Evolutionary conservation across 2,888 invertebrate species (phyloP), one percentile per base, ranked within the genome.

Genomic region (Agrilus mali): DNA sequence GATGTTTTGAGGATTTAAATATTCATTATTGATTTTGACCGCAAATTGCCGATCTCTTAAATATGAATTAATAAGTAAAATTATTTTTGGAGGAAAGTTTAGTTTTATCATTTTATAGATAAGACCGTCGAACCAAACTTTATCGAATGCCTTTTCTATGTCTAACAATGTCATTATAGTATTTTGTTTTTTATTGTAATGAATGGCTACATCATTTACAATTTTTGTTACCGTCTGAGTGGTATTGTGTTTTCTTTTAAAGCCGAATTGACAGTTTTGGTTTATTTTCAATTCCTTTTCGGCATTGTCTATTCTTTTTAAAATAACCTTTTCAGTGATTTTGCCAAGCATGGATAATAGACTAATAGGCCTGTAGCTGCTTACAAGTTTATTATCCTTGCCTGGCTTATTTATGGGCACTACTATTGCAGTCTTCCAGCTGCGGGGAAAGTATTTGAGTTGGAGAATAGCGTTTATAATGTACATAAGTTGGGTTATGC

Each of bases 71-170:
- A 54, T 45, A 17, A 58, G 13, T 38, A 47, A 47, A 4, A 54
- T 50, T 33, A 59, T n/a, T 4, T 47, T 32, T 2, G 7, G 4
- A 4, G 56, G 53, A 20, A 54, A 50, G 12, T 53, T 47, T 17
- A 44, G 22, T 36, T 43, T 36, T 2, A 51, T 50, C 42, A 63
- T 43, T 50, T 59, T 60, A 47, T 51, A 50, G 1, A 59, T 49
- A 2, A 63, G 50, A 5, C 57, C 58, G 6, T 51, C 45, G 7
- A 53, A 51, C 56, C 60, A 59, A 0, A 61, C 58, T 17, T 49
- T 53, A 40, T 63, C 58, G 38, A 64, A 64, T 0, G 60, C 61
- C 48, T 61, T 60, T 39, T 58, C 54, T 12, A 61, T 55, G 34
- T 61, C 59, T 12, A 62, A 41, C 5, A 63, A 47, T 1, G 55